A percentile compares a stretch with the other conserved stretches of the same genome.
phyloP scores from a whole-genome alignment of 2,888 invertebrate species.

The Pandemis heparana region DNA sequence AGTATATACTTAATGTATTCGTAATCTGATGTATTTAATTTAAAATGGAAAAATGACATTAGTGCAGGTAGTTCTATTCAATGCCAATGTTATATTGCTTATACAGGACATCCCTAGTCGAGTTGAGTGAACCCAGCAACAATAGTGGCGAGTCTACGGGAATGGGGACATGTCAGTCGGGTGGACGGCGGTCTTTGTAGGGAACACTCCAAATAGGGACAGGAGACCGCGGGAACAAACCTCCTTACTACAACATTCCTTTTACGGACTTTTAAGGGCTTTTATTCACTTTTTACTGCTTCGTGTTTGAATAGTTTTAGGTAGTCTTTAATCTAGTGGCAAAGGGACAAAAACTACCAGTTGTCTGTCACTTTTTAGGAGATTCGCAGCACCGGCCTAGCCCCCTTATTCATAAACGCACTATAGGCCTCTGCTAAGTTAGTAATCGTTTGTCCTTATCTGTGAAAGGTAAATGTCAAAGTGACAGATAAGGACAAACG shows the following conservation, averaged over 20 bases:
- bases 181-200: conserved; percentile 53
- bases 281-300: conserved; percentile 32
- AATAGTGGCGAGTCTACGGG: conserved; percentile 43
- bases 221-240: conserved; percentile 50
- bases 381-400: neutral
- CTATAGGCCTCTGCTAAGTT: no score
- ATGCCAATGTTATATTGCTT: neutral
- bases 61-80: neutral
- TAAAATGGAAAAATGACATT: neutral
- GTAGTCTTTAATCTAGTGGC: conserved; percentile 16
- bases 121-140: conserved; percentile 12
- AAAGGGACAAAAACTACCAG: neutral
- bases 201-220: conserved; percentile 60
- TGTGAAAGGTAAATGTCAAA: no score
- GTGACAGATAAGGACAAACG: no score
- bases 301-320: conserved; percentile 22
- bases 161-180: conserved; percentile 54
- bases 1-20: no score
- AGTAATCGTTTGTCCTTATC: no score
- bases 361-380: neutral
- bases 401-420: no score
- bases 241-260: conserved; percentile 31
- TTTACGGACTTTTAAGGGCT: conserved; percentile 34
- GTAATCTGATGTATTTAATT: neutral
- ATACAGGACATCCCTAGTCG: conserved; percentile 22